Evolutionary conservation across 2,113 vertebrate genomes (phyloP), one percentile per base, ranked within the genome.

Genomic region (Anhinga anhinga): DNA sequence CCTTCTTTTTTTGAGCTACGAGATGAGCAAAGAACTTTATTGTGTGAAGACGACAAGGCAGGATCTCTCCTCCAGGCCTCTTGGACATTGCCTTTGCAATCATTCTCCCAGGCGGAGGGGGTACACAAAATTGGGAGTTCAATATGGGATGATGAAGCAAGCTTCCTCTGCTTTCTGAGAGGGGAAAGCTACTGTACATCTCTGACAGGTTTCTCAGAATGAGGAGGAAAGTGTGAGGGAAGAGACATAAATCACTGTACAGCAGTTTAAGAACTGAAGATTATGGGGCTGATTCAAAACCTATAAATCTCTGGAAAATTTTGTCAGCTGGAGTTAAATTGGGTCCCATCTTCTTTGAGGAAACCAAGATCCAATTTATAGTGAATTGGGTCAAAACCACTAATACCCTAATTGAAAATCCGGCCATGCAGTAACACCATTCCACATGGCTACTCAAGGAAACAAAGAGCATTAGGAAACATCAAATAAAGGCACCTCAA

Each of bases 21-120:
- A 26, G 59, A 30, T 17, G 30, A 29, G 40, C 18, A 29, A 18
- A 56, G 27, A 16, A 11, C 42, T 45, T 21, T 9, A 10, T 22
- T 16, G 29, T 22, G 23, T 36, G 76, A 22, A 18, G 40, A 20
- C 9, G 11, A 23, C 6, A 15, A 53, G 47, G 65, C 14, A 44
- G 44, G 40, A 12, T 23, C 16, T 67, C 38, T 45, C 36, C 19
- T 52, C 23, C 11, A 3, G 12, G 16, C 53, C 59, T 55, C 45
- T 14, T 34, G n/a, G 53, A 34, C 0, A 0, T 14, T 40, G 55
- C 32, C 22, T 79, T 56, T 34, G 47, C 61, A 17, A 25, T n/a
- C 1, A 0, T n/a, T 63, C 27, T 53, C 44, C 40, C 27, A 50
- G 40, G 42, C 1, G 0, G n/a, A 49, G 32, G 15, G 34, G 47